These are phyloP conservation scores for Erythrocercus mccallii DNA, from an alignment of 2,113 vertebrate genomes.

Conservation along the genomic window DNA sequence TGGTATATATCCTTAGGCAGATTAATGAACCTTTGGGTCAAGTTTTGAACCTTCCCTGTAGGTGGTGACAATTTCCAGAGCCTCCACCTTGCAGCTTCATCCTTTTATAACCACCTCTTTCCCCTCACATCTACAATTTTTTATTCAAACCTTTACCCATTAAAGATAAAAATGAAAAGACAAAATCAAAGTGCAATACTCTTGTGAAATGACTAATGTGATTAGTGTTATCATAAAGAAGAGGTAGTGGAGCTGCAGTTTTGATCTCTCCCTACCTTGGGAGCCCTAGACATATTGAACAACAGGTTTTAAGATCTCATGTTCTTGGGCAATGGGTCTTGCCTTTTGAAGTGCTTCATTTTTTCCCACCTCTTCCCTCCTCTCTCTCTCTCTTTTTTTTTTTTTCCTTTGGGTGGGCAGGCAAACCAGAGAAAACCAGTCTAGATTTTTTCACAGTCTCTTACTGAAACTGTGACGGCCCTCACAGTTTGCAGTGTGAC, in stretches of 20 bases:
- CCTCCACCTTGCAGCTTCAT: background rate
- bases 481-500: rapidly evolving
- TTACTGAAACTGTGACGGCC: background rate
- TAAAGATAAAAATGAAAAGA: slow-evolving; percentile 1
- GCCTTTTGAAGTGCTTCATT: background rate
- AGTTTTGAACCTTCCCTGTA: background rate
- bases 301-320: background rate
- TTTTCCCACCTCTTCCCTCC: rapidly evolving
- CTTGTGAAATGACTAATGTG: slow-evolving; percentile 19
- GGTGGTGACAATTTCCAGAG: background rate
- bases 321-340: background rate
- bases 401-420: background rate
- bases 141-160: background rate
- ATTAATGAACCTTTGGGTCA: background rate
- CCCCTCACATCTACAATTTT: background rate
- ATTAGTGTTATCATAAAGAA: slow-evolving; percentile 14
- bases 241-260: background rate
- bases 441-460: background rate
- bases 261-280: slow-evolving; percentile 22
- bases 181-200: slow-evolving; percentile 35
- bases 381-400: background rate
- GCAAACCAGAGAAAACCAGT: background rate
- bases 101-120: background rate
- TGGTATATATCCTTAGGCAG: background rate
- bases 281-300: background rate